Base-by-base conservation (phyloP, 2,888 invertebrate species). In the Caenorhabditis drosophilae region DNA sequence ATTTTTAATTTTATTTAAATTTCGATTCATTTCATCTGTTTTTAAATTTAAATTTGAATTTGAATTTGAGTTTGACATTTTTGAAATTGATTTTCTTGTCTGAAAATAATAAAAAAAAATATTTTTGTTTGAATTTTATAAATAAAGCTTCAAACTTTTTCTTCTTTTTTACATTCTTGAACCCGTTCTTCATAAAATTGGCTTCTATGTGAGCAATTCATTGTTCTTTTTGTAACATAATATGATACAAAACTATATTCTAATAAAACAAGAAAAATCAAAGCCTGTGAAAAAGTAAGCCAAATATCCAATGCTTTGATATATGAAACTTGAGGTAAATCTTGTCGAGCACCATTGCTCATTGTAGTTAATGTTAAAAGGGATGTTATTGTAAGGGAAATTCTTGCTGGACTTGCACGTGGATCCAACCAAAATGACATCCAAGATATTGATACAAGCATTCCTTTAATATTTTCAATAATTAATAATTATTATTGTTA, bases 171-270 rank as follows among this genome's bases (percentile, higher is more conserved):
- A 22, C 55, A 50, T 23, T 62, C 62, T 16, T 62, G 61, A n/a
- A 62, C 51, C 25, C 56, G 31, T 34, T 64, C 59, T 22, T 64
- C 59, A 47, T 58, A 59, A 42, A 64, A 64, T 31, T 31, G 44
- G 31, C 51, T 54, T 6, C 75, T 56, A 63, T 82, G 82, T 12
- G 66, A 59, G 53, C 81, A 82, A 40, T 76, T 62, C 31, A 61
- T 56, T 2, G 71, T 75, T 48, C 80, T 55, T 46, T 76, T 73
- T 7, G 82, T 82, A 53, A 83, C 70, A 69, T 71, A 83, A 56
- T 72, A 82, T 23, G 80, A 81, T 35, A 83, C 83, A 50, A 83
- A 76, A 9, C 82, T 79, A 67, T 83, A 83, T 55, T 83, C 83
- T 48, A 83, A 57, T 6, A 83, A 68, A 2, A 83, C 83, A 22